phyloP scores from a whole-genome alignment of 1,140 invertebrate species.

The Drosophila elegans region DNA sequence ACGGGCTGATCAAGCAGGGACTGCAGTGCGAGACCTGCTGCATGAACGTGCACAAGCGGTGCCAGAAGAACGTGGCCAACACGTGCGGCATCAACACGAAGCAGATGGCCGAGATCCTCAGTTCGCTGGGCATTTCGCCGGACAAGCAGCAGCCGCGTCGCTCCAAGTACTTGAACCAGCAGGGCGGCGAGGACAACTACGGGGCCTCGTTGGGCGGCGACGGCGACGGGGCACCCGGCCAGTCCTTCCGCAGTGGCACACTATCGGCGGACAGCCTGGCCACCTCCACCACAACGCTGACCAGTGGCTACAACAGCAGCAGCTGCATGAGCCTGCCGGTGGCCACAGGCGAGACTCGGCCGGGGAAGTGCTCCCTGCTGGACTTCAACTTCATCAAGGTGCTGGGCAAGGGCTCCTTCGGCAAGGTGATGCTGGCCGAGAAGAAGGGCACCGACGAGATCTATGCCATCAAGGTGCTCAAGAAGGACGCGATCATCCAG shows the following conservation, averaged over 20 bases:
- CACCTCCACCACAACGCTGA: slow-evolving; percentile 67
- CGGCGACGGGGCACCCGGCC: slow-evolving; percentile 55
- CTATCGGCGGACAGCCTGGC: slow-evolving; percentile 69
- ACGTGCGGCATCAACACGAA: slow-evolving; percentile 99
- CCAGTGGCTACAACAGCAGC: slow-evolving; percentile 74
- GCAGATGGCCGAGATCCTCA: slow-evolving; percentile 96
- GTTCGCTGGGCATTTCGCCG: slow-evolving; percentile 95
- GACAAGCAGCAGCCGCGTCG: slow-evolving; percentile 91
- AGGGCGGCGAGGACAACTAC: slow-evolving; percentile 85
- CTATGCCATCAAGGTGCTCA: slow-evolving; percentile 99
- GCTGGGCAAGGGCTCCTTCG: slow-evolving; percentile 99
- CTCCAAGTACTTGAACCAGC: slow-evolving; percentile 87
- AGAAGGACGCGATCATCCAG: slow-evolving; percentile 99
- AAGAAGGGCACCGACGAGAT: slow-evolving; percentile 97
- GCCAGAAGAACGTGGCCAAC: slow-evolving; percentile 99
- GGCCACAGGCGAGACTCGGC: slow-evolving; percentile 81
- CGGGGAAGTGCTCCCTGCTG: slow-evolving; percentile 90
- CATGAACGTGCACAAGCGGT: slow-evolving; percentile 99
- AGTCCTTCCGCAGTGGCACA: slow-evolving; percentile 72
- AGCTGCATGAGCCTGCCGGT: slow-evolving; percentile 68
- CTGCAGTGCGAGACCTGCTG: slow-evolving; percentile 98
- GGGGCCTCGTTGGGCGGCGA: slow-evolving; percentile 76
- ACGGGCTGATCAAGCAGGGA: slow-evolving; percentile 98
- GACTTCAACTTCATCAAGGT: slow-evolving; percentile 99
- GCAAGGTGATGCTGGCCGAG: slow-evolving; percentile 99